These are phyloP conservation scores for Sebastes matsubarae DNA, from an alignment of 2,797 vertebrate genomes.

Conservation along the genomic window DNA sequence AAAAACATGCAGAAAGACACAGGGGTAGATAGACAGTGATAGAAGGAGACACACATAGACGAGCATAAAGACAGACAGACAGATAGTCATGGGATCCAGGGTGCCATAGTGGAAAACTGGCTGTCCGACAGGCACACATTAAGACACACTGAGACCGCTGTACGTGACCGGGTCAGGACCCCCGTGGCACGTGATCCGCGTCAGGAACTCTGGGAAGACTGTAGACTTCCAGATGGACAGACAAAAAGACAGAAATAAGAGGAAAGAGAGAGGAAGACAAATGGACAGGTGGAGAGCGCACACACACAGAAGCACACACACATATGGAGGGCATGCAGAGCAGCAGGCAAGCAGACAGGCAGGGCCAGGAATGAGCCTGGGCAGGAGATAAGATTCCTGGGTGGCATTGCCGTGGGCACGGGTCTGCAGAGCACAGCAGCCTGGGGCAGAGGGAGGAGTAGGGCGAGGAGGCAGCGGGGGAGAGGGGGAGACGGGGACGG, in stretches of 20 bases:
- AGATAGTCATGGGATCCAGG: slow-evolving; percentile 18
- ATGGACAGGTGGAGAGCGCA: slow-evolving; percentile 36
- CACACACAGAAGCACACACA: slow-evolving; percentile 17
- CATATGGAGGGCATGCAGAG: slow-evolving; percentile 26
- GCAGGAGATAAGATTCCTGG: slow-evolving; percentile 86
- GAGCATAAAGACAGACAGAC: slow-evolving; percentile 38
- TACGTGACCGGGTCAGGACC: slow-evolving; percentile 35
- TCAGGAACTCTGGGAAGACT: slow-evolving; percentile 24
- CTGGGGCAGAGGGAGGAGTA: slow-evolving; percentile 70
- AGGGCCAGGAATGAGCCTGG: slow-evolving; percentile 76
- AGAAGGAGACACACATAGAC: slow-evolving; percentile 42
- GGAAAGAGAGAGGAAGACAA: slow-evolving; percentile 11
- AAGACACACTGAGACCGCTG: slow-evolving; percentile 16
- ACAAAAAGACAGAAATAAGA: neutral
- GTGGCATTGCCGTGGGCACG: slow-evolving; percentile 79
- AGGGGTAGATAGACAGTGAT: slow-evolving; percentile 30
- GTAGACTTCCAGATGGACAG: slow-evolving; percentile 22
- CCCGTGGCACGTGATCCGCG: neutral
- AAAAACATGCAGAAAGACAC: slow-evolving; percentile 45
- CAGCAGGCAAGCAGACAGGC: slow-evolving; percentile 43
- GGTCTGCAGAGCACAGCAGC: slow-evolving; percentile 74
- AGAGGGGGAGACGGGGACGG: slow-evolving; percentile 27
- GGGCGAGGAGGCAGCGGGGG: slow-evolving; percentile 27
- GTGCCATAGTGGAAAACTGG: slow-evolving; percentile 19
- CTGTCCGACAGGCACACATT: slow-evolving; percentile 17